Base-by-base conservation (phyloP, 1,140 invertebrate species). In the Xylocopa sonorina region DNA sequence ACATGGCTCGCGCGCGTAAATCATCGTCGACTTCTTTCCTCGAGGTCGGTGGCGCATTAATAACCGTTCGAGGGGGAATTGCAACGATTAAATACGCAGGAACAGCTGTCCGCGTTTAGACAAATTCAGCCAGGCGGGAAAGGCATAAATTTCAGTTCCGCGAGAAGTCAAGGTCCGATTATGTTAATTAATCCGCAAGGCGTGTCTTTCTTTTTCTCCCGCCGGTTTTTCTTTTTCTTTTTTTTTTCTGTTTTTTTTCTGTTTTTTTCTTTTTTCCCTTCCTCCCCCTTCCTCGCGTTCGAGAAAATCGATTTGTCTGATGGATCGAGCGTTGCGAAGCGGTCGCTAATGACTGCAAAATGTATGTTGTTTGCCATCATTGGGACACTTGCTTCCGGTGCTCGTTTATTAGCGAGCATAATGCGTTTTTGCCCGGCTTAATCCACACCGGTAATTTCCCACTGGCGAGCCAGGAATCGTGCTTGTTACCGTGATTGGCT, bases 371-470 rank as follows among this genome's bases (percentile, higher is more conserved):
- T 27, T 38, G 27, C 27, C 68, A 32, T 73, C n/a, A 24, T 24
- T 34, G 66, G n/a, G 48, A 53, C 69, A 34, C 38, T 43, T 60
- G 24, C 48, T 62, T 58, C 69, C 41, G 4, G 27, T 21, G 55
- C 7, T 43, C 69, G 41, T 62, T 62, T 73, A 73, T 73, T 73
- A 73, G n/a, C 29, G 3, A 10, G 55, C 14, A 32, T 32, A 43
- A 68, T 53, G 12, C 3, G 3, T 73, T 34, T 73, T 62, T n/a
- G 14, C 41, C 46, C 18, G 2, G 38, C 34, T 48, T 73, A 73
- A 73, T 62, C 57, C 29, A 18, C 55, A 21, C 21, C 41, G 16
- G n/a, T n/a, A 12, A 43, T 46, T 72, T 57, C n/a, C 67, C 12
- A 34, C 18, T 18, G 29, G 29, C 43, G 14, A 50, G 18, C 69